phyloP scores from a whole-genome alignment of 2,797 vertebrate genomes.

The Limosa lapponica region DNA sequence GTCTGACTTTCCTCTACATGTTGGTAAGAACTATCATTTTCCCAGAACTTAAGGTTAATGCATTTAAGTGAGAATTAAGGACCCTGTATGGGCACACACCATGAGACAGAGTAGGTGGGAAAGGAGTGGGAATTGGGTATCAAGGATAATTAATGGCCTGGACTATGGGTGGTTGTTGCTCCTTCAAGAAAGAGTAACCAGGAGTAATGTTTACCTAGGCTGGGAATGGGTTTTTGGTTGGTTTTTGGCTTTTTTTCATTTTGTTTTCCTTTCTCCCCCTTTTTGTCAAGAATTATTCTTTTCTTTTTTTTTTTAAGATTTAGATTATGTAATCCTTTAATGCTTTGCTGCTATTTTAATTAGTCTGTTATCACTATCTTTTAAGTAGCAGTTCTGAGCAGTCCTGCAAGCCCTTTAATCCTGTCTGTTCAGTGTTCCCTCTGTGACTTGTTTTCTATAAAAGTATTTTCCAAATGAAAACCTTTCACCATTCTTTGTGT shows the following conservation, averaged over 20 bases:
- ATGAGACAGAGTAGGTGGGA: background rate
- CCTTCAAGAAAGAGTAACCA: background rate
- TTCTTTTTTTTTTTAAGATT: background rate
- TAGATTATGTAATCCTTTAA: slow-evolving; percentile 43
- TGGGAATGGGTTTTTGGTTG: background rate
- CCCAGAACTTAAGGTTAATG: background rate
- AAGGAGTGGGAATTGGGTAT: background rate
- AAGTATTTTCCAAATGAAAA: slow-evolving; percentile 1
- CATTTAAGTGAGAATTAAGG: background rate
- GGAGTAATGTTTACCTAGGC: background rate
- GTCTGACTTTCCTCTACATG: background rate
- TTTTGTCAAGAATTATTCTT: background rate
- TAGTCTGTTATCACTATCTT: slow-evolving; percentile 42
- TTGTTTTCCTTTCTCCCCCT: background rate
- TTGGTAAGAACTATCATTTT: background rate
- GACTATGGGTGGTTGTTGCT: background rate
- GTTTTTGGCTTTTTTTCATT: background rate
- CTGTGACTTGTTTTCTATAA: background rate
- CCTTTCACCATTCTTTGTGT: background rate
- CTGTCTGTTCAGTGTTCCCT: background rate
- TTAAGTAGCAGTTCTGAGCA: slow-evolving; percentile 41
- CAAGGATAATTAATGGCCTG: background rate
- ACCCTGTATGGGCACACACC: background rate
- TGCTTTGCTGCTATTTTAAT: slow-evolving; percentile 52
- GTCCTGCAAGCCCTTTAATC: slow-evolving; percentile 8